These are phyloP conservation scores for Prionace glauca DNA, from an alignment of 2,797 vertebrate genomes.

Conservation along the genomic window DNA sequence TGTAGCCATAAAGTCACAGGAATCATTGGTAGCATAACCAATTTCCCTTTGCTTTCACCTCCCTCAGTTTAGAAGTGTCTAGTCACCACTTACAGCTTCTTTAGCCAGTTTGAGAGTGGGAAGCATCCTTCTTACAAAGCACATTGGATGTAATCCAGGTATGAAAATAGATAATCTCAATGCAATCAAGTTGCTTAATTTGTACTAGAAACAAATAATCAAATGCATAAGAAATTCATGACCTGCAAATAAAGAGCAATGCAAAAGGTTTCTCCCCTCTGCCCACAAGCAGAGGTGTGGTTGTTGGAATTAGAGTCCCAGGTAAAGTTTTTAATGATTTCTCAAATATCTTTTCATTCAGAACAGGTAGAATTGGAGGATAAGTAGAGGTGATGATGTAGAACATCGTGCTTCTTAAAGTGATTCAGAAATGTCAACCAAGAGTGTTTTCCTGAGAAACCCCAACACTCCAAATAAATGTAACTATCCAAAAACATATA, in stretches of 20 bases:
- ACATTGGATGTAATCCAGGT: background rate
- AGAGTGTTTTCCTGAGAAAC: background rate
- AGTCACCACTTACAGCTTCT: background rate
- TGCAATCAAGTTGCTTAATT: background rate
- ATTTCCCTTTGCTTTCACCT: background rate
- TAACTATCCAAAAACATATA: background rate
- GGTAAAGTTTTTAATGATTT: background rate
- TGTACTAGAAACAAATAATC: background rate
- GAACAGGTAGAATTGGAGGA: background rate
- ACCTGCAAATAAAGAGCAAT: background rate
- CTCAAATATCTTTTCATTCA: background rate
- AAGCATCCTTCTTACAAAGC: background rate
- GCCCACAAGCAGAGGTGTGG: background rate
- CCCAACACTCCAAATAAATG: background rate
- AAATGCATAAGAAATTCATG: background rate
- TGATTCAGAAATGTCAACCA: too few relatives aligned
- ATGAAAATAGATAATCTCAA: background rate
- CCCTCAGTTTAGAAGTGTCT: background rate
- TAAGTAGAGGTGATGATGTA: background rate
- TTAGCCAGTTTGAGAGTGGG: too few relatives aligned
- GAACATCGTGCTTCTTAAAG: background rate
- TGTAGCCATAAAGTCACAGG: background rate
- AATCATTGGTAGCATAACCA: too few relatives aligned
- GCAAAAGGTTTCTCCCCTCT: background rate
- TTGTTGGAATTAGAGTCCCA: background rate